Conservation (phyloP, 2,113 vertebrate genomes). For the Plecturocebus donacophilus region DNA sequence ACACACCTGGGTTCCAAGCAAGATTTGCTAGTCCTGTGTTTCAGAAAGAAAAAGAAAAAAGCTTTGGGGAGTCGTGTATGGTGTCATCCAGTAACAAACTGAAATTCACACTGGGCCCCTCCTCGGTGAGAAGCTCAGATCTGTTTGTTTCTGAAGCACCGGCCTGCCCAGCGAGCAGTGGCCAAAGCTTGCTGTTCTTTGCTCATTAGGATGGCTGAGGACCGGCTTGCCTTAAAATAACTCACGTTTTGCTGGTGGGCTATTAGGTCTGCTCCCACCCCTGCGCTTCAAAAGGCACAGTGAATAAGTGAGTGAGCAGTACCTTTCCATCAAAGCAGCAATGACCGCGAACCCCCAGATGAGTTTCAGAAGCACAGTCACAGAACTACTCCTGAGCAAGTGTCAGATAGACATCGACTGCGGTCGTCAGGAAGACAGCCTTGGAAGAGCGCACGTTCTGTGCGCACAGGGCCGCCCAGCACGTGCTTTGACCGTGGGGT, state of each 20-base stretch:
- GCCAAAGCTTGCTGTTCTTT: not conserved
- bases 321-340: not conserved
- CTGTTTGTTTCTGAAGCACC: not conserved
- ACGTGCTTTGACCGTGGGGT: accelerated
- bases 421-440: not conserved
- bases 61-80: not conserved
- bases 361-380: accelerated
- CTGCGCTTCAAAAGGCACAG: not conserved
- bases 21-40: too few relatives aligned
- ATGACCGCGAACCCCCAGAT: accelerated
- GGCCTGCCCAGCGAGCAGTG: accelerated
- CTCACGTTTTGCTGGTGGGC: not conserved
- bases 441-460: not conserved
- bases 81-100: not conserved
- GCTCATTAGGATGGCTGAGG: accelerated
- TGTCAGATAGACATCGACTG: accelerated
- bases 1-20: accelerated
- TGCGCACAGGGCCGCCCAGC: not conserved
- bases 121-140: not conserved
- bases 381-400: not conserved
- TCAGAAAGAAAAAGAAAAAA: not conserved
- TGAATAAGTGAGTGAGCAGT: not conserved
- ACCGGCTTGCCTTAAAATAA: accelerated
- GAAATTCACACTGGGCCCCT: accelerated
- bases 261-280: accelerated